A percentile compares a stretch with the other conserved stretches of the same genome.
Conservation (phyloP, 2,797 vertebrate genomes). For the Ceryle rudis region DNA sequence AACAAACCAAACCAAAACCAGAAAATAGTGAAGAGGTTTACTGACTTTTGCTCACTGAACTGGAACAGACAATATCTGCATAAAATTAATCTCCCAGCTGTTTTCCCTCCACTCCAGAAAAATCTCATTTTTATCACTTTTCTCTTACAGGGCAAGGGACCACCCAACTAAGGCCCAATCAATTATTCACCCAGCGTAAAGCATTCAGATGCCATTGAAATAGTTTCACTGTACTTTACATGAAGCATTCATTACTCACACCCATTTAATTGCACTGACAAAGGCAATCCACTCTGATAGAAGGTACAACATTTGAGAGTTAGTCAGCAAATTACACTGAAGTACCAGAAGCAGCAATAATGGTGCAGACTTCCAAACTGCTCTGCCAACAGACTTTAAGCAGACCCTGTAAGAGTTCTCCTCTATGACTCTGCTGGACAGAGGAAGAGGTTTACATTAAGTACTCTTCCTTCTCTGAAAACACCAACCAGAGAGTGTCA, state of each 20-base stretch:
- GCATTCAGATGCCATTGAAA: neutral
- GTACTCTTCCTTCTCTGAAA: neutral
- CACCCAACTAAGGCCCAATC: neutral
- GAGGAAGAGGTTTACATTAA: neutral
- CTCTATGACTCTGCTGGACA: neutral
- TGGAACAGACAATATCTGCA: neutral
- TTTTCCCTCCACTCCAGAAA: neutral
- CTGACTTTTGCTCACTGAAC: neutral
- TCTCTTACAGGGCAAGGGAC: neutral
- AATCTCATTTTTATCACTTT: neutral
- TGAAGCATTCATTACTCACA: neutral
- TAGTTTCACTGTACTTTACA: neutral
- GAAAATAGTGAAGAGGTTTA: neutral
- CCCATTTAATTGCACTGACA: neutral
- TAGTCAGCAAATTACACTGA: constrained; percentile 15
- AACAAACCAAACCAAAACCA: neutral
- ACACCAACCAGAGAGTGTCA: neutral
- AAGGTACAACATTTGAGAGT: neutral
- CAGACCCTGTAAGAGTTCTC: neutral
- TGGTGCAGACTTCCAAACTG: neutral
- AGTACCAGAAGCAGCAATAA: neutral
- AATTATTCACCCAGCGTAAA: neutral
- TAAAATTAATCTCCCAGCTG: neutral
- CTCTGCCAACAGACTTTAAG: neutral
- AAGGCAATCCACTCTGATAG: constrained; percentile 10